Evolutionary conservation across 2,113 vertebrate species (phyloP).

Genomic region (Peromyscus californicus): DNA sequence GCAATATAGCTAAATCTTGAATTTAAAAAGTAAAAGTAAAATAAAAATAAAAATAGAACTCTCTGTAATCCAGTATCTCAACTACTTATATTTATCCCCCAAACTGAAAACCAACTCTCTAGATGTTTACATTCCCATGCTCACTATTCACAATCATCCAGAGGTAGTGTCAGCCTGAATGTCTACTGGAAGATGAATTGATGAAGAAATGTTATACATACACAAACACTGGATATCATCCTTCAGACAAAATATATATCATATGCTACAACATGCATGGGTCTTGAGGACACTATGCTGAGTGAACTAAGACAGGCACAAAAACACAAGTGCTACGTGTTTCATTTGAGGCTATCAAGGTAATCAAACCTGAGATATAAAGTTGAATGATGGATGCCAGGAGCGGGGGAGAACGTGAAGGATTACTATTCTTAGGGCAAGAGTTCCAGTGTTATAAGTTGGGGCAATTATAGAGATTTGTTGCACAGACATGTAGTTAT

Average conservation of each 20-base stretch:
- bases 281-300: neutral
- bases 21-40: neutral
- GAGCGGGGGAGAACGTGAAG: no score
- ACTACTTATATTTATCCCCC: neutral
- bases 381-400: no score
- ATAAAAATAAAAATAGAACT: neutral
- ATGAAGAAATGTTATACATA: neutral
- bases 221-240: neutral
- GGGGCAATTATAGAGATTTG: neutral
- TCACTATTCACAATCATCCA: neutral
- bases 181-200: neutral
- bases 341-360: neutral
- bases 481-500: neutral
- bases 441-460: neutral
- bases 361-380: neutral
- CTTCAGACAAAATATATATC: neutral
- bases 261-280: accelerated
- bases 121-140: neutral
- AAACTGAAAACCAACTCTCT: neutral
- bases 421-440: neutral
- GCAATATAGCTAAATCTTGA: neutral
- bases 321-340: neutral
- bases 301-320: neutral
- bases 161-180: neutral
- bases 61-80: neutral